Evolutionary conservation across 2,888 invertebrate species (phyloP), one percentile per base, ranked within the genome.

Genomic region (Acanthococcus lagerstroemiae): DNA sequence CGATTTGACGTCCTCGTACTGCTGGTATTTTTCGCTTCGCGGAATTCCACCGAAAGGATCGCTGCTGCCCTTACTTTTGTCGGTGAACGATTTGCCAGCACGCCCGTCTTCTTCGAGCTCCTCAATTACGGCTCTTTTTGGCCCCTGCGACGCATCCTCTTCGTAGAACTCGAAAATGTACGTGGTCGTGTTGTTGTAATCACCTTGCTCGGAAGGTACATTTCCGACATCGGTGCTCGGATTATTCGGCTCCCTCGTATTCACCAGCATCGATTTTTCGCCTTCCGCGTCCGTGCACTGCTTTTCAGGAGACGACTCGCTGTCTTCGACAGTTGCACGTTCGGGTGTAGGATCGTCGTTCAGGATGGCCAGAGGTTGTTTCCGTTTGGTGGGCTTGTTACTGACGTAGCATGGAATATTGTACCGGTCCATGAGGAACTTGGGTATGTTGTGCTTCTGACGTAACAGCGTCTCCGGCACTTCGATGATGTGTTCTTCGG

Each of bases 121-220:
- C 44, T 63, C 63, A 37, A 63, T 63, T 15, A 63, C 54, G 7
- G 63, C 63, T 19, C 19, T 27, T 6, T 63, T 52, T 1, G 52
- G 37, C 25, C 37, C 54, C 15, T 27, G 52, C 2, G 50, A 54
- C 3, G 24, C 22, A 17, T 52, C 54, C 44, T 63, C 63, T 24
- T 63, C 63, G 44, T 63, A 63, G 25, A 63, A 63, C 37, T 63
- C 63, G 17, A 63, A 63, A 24, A 63, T 52, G 12, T 63, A 63
- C 37, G 63, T 63, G 15, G 63, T 63, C 17, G 60, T 46, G 22
- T 54, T 63, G 4, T 63, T 63, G 24, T 27, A 63, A 24, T 63
- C 63, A 7, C 63, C 63, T n/a, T 63, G 63, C 30, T 63, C 63
- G 5, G 30, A 15, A 1, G 63, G 63, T 7, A 52, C 22, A 24